Base-by-base conservation (phyloP, 1,140 invertebrate species). In the Nephotettix cincticeps region DNA sequence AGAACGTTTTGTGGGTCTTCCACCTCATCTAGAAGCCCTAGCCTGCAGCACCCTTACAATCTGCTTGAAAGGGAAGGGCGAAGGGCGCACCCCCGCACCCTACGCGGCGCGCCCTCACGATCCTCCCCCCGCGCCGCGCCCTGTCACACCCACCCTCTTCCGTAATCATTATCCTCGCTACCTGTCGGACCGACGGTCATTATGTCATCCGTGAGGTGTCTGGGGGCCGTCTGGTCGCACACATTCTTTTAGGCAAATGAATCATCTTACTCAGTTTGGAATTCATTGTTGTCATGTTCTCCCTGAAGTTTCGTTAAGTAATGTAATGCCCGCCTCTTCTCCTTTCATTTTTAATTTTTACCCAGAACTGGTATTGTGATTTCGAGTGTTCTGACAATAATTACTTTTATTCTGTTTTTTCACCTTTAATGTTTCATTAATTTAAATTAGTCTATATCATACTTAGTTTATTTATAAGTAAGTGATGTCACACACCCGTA, bases 1-100 rank as follows among this genome's bases (percentile, higher is more conserved):
- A 64, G 61, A n/a, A 32, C 27, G n/a, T 32, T 64, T 64, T 64
- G 27, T 64, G 30, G 61, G 61, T 64, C 61, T 64, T 64, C 61
- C 61, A 64, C 29, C 61, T 32, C 61, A 64, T 64, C 61, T 64
- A 32, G 61, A 64, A 64, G 61, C 61, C 61, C 61, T 27, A 1
- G 25, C 43, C 23, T 13, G 28, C 70, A 28, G 30, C 61, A 64
- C 61, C 61, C 61, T 64, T 64, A 64, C 61, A 64, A 64, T 64
- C 61, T 36, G 61, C 30, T 36, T 51, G 47, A 51, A 51, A 51
- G 47, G 47, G 47, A 51, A 51, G 19, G 29, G 51, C 14, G 58
- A 32, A 30, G 43, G 21, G 43, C 40, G 29, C 63, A 36, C 51
- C 28, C 70, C 64, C 40, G 30, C 29, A 27, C 71, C 19, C 63